phyloP scores from a whole-genome alignment of 2,797 vertebrate species.

The Takifugu rubripes region DNA sequence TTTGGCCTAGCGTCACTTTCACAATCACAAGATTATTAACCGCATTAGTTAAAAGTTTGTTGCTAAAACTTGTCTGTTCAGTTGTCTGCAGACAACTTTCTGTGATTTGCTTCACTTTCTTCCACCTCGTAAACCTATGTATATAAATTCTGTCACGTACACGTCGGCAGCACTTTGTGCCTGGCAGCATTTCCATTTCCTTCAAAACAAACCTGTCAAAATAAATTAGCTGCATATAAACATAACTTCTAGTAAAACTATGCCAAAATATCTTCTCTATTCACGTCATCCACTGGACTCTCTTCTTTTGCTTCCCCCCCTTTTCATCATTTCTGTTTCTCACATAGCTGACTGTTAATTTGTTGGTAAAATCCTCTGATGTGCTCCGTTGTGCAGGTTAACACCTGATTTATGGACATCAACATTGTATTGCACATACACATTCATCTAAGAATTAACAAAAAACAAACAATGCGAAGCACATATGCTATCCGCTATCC shows the following conservation, averaged over 20 bases:
- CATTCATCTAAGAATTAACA: no score
- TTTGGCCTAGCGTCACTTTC: no score
- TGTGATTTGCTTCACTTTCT: no score
- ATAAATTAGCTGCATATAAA: neutral
- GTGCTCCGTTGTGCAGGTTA: no score
- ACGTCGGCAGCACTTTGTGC: neutral
- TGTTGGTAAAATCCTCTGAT: constrained; percentile 39
- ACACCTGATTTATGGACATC: no score
- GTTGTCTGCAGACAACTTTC: no score
- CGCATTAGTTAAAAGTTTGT: no score
- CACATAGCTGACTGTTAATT: constrained; percentile 42
- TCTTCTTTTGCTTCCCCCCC: constrained; percentile 5
- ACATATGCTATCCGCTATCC: no score
- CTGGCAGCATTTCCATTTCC: constrained; percentile 4
- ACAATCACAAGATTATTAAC: no score
- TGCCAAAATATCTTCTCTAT: constrained; percentile 5
- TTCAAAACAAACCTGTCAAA: constrained; percentile 1
- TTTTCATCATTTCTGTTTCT: constrained; percentile 1
- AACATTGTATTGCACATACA: no score
- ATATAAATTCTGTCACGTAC: neutral
- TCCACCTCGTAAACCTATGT: neutral
- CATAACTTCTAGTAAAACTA: neutral
- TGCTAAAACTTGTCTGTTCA: no score
- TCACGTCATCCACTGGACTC: constrained; percentile 6
- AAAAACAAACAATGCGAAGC: no score